Percentiles rank a stretch among this genome's conserved stretches.
These are phyloP conservation scores for Platichthys flesus DNA, from an alignment of 2,113 vertebrate genomes.

Conservation along the genomic window DNA sequence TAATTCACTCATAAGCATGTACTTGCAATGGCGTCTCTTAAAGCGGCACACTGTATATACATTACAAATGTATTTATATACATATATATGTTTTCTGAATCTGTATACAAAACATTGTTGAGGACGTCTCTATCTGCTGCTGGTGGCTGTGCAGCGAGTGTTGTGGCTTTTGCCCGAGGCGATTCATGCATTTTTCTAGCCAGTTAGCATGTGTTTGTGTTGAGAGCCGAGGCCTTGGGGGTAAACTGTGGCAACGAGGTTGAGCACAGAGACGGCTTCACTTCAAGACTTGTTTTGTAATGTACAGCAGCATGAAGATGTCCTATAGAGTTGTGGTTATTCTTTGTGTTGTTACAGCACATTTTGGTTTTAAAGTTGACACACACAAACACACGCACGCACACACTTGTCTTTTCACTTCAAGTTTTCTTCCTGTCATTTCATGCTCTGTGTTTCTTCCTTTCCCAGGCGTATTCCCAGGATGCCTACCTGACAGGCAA, in stretches of 20 bases:
- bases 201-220: constrained; percentile 51
- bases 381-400: neutral
- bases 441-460: neutral
- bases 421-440: neutral
- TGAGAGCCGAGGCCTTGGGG: constrained; percentile 40
- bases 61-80: too few relatives aligned
- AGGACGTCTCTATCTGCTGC: constrained; percentile 9
- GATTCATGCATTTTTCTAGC: constrained; percentile 30
- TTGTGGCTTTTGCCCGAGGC: constrained; percentile 48
- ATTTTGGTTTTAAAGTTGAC: constrained; percentile 9
- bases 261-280: constrained; percentile 23
- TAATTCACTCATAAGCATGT: neutral
- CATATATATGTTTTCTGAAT: neutral
- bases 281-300: constrained; percentile 35
- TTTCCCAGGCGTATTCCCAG: constrained; percentile 91
- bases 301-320: neutral
- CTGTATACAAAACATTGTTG: constrained; percentile 2
- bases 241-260: constrained; percentile 26
- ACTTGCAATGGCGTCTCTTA: constrained; percentile 1
- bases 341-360: constrained; percentile 10
- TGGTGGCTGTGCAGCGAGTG: constrained; percentile 19
- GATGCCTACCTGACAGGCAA: constrained; percentile 97
- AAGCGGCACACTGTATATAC: neutral
- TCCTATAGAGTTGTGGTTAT: constrained; percentile 6
- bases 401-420: neutral